Evolutionary conservation across 2,113 vertebrate genomes (phyloP), one percentile per base, ranked within the genome.

Genomic region (Serilophus lunatus): DNA sequence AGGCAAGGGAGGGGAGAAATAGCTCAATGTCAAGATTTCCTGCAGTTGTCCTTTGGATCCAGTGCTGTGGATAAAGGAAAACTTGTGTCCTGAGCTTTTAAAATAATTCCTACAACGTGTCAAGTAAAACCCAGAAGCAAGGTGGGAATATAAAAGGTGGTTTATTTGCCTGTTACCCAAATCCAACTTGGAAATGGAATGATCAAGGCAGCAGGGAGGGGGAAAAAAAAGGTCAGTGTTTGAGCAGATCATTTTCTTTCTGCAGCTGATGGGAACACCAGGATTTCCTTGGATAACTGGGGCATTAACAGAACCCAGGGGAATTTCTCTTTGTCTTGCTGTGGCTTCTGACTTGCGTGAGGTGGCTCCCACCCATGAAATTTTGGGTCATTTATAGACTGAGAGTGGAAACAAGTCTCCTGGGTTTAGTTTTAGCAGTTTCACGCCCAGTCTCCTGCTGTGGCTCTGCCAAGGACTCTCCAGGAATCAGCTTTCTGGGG

Each of bases 361-460:
- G 36, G 36, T 61, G 7, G 3, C 18, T 65, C 28, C 69, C 3
- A 4, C 29, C 18, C 11, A 5, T 22, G 26, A 17, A 36, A 24
- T 38, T 36, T 7, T 26, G 53, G 2, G 1, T 51, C 31, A 26
- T 51, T 60, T 36, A 10, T 12, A 16, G 9, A 24, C 2, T 38
- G 29, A 50, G 33, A 42, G 10, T 8, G 63, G 28, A 64, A 74
- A 9, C 8, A 9, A 31, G 6, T 24, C 25, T 31, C 3, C 4
- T 28, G 13, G 13, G 22, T 26, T 86, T 33, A 5, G 7, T 28
- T 47, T 54, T 44, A 25, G 7, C 45, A 5, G 9, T 5, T 60
- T 53, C 22, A 40, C 3, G 23, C 23, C 13, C 29, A 17, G 17
- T 7, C 29, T 42, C 20, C 13, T 0, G 1, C 4, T 17, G 5